A percentile compares a stretch with the other conserved stretches of the same genome.
phyloP scores from a whole-genome alignment of 2,797 vertebrate genomes.

The Malacoraja senta region DNA sequence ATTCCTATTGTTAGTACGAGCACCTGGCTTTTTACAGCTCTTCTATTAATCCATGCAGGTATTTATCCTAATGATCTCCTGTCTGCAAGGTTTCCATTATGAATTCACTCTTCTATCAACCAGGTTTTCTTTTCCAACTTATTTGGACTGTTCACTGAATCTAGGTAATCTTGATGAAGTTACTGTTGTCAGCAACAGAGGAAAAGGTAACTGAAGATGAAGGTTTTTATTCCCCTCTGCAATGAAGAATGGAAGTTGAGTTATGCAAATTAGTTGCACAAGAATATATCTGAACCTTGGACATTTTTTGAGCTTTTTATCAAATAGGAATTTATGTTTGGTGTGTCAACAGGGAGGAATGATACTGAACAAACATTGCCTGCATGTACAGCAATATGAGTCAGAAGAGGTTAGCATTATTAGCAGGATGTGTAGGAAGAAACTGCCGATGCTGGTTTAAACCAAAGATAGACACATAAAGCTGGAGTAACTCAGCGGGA shows the following conservation, averaged over 20 bases:
- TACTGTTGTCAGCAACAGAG: too few species aligned
- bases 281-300: not conserved
- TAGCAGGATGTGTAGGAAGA: too few species aligned
- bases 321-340: not conserved
- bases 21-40: too few species aligned
- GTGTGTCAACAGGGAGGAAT: not conserved
- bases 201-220: not conserved
- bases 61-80: too few species aligned
- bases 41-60: not conserved
- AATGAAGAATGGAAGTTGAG: not conserved
- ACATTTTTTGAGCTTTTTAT: not conserved
- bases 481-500: too few species aligned
- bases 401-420: too few species aligned
- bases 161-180: not conserved
- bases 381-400: not conserved
- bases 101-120: not conserved
- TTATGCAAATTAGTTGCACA: not conserved
- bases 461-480: too few species aligned
- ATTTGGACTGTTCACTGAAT: not conserved
- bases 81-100: not conserved
- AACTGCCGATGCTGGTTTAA: too few species aligned
- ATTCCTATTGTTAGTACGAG: too few species aligned
- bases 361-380: not conserved
- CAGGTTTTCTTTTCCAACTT: not conserved
- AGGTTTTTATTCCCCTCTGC: not conserved